Evolutionary conservation across 1,140 invertebrate species (phyloP).

Genomic region (Hermetia illucens): DNA sequence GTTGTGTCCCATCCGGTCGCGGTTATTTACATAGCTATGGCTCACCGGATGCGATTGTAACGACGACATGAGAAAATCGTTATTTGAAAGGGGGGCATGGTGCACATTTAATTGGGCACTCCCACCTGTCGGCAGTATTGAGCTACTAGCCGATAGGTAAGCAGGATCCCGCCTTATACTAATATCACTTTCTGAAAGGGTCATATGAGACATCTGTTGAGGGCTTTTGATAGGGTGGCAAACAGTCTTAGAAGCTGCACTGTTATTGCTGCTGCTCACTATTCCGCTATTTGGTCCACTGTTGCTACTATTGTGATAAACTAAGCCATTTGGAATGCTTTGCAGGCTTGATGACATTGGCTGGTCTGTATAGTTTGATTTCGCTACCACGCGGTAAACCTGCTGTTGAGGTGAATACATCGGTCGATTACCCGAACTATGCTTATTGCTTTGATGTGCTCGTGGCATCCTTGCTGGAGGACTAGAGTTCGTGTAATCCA

Average conservation of each 20-base stretch:
- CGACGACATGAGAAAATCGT: not conserved
- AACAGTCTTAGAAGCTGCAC: no score
- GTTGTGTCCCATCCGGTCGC: conserved; percentile 6
- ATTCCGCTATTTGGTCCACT: conserved; percentile 10
- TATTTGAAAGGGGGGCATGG: no score
- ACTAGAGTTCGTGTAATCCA: conserved; percentile 17
- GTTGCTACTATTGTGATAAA: conserved; percentile 15
- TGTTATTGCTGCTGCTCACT: conserved; percentile 8
- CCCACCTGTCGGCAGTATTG: conserved; percentile 15
- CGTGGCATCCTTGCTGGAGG: conserved; percentile 25
- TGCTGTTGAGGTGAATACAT: conserved; percentile 26
- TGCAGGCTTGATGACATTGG: conserved; percentile 28
- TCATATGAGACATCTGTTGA: conserved; percentile 9
- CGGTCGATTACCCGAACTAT: conserved; percentile 1
- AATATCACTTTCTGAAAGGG: conserved; percentile 17
- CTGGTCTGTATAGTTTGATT: conserved; percentile 24
- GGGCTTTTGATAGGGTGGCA: no score
- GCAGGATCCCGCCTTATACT: conserved; percentile 10
- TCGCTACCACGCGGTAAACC: conserved; percentile 20
- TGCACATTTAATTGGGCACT: not conserved
- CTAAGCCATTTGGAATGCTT: conserved; percentile 29
- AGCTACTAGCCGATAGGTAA: conserved; percentile 7
- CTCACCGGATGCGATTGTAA: conserved; percentile 1
- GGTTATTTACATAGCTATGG: not conserved
- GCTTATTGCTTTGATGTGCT: conserved; percentile 15